Percentiles rank a stretch among this genome's conserved stretches.
These are phyloP conservation scores for Catagonus wagneri DNA, from an alignment of 2,113 vertebrate genomes.

Conservation along the genomic window DNA sequence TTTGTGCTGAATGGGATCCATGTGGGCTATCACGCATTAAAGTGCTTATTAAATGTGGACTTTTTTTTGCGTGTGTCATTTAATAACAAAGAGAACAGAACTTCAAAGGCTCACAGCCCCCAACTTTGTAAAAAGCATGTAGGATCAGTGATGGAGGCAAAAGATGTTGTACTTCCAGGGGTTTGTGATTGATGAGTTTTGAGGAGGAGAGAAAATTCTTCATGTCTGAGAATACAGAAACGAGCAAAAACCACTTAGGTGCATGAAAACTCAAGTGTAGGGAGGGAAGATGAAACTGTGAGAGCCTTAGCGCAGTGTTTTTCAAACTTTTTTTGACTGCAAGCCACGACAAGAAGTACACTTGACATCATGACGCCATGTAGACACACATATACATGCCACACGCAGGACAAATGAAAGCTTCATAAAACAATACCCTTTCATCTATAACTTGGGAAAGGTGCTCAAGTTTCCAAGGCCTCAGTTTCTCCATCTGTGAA, in stretches of 20 bases:
- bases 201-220: background rate
- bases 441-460: background rate
- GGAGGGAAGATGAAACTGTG: background rate
- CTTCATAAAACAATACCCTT: conserved; percentile 5
- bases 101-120: conserved; percentile 35
- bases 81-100: conserved; percentile 50
- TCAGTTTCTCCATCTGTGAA: conserved; percentile 17
- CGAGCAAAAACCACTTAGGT: background rate
- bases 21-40: conserved; percentile 36
- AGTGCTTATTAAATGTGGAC: background rate
- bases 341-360: background rate
- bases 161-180: background rate
- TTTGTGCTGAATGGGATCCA: background rate
- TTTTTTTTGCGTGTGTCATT: background rate
- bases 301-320: background rate
- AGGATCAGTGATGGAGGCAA: background rate
- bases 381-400: background rate
- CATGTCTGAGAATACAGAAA: conserved; percentile 23
- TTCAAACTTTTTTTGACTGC: background rate
- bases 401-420: background rate
- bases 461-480: background rate
- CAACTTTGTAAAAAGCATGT: background rate
- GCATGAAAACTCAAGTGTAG: background rate
- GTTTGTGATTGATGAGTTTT: conserved; percentile 38
- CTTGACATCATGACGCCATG: background rate